Base-by-base conservation (phyloP, 2,888 invertebrate species). In the Habroteleia sp. region DNA sequence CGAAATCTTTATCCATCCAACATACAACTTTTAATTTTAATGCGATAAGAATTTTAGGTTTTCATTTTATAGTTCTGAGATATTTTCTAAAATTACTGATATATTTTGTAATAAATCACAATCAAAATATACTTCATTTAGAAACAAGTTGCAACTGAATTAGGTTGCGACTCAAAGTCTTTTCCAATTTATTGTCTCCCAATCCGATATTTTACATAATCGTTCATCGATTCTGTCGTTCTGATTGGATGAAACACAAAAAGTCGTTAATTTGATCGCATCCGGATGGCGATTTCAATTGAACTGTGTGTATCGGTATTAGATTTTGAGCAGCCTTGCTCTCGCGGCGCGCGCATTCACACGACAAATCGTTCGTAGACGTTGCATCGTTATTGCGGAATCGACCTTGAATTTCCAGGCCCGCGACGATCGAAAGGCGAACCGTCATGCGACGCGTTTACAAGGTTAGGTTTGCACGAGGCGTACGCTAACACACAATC, bases 391-490 rank as follows among this genome's bases (percentile, higher is more conserved):
- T 48, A 74, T 72, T 74, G 69, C 72, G 62, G 58, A 74, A 42
- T 75, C 77, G 80, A 78, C 83, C 82, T 82, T 83, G 82, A 80
- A 81, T 81, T 80, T 81, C 75, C 81, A 80, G 80, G 74, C 77
- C 77, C 78, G 78, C 79, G 81, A 83, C 81, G 79, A 84, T 83
- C 81, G 81, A 83, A 84, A 81, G 81, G 80, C 81, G 66, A 68
- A 74, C 65, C 48, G 69, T 73, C 69, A 68, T 65, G 74, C 74
- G 65, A 66, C 71, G 71, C 52, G 58, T 39, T 56, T 39, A 35
- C 75, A 75, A 75, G 75, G 75, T 42, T 75, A 48, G 54, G 37
- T 71, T 71, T 44, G 75, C 75, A 66, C 71, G 75, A 65, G 65
- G 69, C 75, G 65, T 66, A 71, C 72, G 62, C 71, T 62, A 56